Base-by-base conservation (phyloP, 2,113 vertebrate species). In the Chinchilla lanigera region DNA sequence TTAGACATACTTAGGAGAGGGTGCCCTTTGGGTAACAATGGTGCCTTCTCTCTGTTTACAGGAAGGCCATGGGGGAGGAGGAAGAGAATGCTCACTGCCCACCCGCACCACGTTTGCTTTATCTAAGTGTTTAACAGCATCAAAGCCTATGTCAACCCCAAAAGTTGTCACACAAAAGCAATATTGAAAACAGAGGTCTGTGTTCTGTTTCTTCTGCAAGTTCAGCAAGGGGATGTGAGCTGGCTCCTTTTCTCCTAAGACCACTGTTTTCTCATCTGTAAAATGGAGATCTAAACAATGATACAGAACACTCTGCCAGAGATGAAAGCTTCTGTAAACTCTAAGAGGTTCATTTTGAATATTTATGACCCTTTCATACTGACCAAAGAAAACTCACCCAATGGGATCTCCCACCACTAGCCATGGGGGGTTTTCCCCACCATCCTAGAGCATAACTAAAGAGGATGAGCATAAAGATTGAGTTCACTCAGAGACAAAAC, bases 11-110 rank as follows among this genome's bases (percentile, higher is more conserved):
- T 94, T 78, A 63, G 78, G 60, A 54, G 77, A 60, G 3, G 54
- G 47, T 96, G 96, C 94, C 90, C 97, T 97, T 97, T 95, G 94
- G 60, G 13, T 28, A 77, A 96, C 71, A 94, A 97, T 92, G 12
- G 71, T 1, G 81, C 84, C 89, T 96, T 93, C 92, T 93, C 93
- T 73, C 61, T 60, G 93, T 33, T 93, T 73, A 61, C 75, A 58
- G 93, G 94, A 95, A 94, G 83, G 35, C 13, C 5, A 11, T 4
- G 86, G 61, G 96, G 93, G 93, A 22, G 71, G 50, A 78, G 83
- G 60, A 52, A 85, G 89, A 75, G 75, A 78, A 84, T 20, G 60
- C 38, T 63, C 41, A 0, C 38, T 22, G 63, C 77, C 50, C 77
- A 80, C 60, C 56, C 16, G 77, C 2, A 16, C 38, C 1, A 41